phyloP scores from a whole-genome alignment of 2,113 vertebrate genomes.

The Odontophorus gujanensis region DNA sequence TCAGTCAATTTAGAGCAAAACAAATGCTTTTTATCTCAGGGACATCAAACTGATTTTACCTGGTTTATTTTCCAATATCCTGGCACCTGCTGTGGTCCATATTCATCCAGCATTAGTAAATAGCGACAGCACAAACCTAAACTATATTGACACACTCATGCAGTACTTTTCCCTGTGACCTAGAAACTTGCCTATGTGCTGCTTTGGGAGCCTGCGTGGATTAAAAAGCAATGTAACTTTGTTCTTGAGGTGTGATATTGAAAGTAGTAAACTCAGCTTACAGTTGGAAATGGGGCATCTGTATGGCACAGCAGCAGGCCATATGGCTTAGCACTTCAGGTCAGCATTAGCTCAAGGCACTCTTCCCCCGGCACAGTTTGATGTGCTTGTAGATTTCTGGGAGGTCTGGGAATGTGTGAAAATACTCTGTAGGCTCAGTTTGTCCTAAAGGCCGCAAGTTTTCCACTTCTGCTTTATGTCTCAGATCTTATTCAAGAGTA shows the following conservation, averaged over 20 bases:
- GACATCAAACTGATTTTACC: conserved; percentile 24
- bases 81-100: not conserved
- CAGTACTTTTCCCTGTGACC: not conserved
- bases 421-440: not conserved
- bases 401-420: not conserved
- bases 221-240: conserved; percentile 16
- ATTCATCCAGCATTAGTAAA: not conserved
- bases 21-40: conserved; percentile 1
- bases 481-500: not conserved
- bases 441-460: not conserved
- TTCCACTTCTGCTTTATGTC: not conserved
- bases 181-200: not conserved
- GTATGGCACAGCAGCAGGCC: conserved; percentile 36
- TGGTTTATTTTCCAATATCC: not conserved
- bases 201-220: not conserved
- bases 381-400: conserved; percentile 23
- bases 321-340: conserved; percentile 3
- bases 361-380: not conserved
- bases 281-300: not conserved
- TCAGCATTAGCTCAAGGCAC: not conserved
- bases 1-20: not conserved
- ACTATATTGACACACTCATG: not conserved
- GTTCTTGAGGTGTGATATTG: not conserved
- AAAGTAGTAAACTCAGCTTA: not conserved
- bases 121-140: not conserved